phyloP scores from a whole-genome alignment of 2,888 invertebrate genomes.

The Dendrolimus houi region DNA sequence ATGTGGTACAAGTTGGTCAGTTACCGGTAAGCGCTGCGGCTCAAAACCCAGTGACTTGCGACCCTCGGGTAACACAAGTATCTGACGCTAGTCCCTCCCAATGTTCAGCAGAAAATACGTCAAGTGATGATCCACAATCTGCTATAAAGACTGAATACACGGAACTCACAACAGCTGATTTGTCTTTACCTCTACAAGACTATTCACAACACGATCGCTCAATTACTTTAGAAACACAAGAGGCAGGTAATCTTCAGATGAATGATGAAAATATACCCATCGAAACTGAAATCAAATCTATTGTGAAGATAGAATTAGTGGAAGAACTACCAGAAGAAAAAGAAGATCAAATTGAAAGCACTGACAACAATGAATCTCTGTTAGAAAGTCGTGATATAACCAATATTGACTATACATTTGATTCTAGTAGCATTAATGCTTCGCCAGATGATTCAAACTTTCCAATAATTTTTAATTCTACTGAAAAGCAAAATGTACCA shows the following conservation, averaged over 20 bases:
- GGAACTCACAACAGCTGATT: slow-evolving; percentile 62
- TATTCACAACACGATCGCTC: slow-evolving; percentile 42
- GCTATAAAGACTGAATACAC: slow-evolving; percentile 62
- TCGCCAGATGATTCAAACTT: slow-evolving; percentile 18
- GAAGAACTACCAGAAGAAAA: slow-evolving; percentile 42
- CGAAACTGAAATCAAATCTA: slow-evolving; percentile 42
- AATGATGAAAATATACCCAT: slow-evolving; percentile 36
- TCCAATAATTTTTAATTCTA: slow-evolving; percentile 18
- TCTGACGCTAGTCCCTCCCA: slow-evolving; percentile 62
- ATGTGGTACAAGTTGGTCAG: slow-evolving; percentile 78
- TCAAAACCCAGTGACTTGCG: slow-evolving; percentile 64
- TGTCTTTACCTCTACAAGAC: slow-evolving; percentile 48
- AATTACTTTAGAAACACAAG: slow-evolving; percentile 27
- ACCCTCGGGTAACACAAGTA: slow-evolving; percentile 65
- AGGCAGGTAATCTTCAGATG: slow-evolving; percentile 20
- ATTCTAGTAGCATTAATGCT: slow-evolving; percentile 7
- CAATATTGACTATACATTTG: slow-evolving; percentile 18
- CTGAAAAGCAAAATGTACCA: slow-evolving; percentile 17
- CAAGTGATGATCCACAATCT: slow-evolving; percentile 46
- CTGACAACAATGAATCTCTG: slow-evolving; percentile 14
- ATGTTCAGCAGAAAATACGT: slow-evolving; percentile 54
- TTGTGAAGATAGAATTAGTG: slow-evolving; percentile 41
- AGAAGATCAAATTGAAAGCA: slow-evolving; percentile 27
- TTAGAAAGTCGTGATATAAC: slow-evolving; percentile 13
- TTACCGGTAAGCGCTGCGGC: slow-evolving; percentile 61